phyloP scores from a whole-genome alignment of 2,797 vertebrate genomes.

The Melanotaenia nigrans region DNA sequence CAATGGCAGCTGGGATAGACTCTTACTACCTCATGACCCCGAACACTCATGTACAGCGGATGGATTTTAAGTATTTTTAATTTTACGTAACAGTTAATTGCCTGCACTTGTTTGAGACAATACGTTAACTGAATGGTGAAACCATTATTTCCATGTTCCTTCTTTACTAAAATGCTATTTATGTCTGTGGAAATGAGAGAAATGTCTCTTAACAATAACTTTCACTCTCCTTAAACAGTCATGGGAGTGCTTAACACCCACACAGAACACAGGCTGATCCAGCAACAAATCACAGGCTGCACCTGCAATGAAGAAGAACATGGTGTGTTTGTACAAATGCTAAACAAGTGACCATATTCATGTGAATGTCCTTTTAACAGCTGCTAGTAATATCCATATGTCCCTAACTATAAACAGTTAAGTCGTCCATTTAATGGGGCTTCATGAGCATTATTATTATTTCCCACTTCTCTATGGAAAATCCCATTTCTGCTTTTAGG shows the following conservation, averaged over 20 bases:
- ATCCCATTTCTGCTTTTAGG: neutral
- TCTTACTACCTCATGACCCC: too few species aligned
- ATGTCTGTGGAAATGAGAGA: neutral
- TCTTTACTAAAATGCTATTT: neutral
- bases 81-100: too few species aligned
- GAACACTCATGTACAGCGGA: too few species aligned
- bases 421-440: neutral
- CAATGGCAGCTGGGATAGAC: too few species aligned
- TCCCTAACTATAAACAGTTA: neutral
- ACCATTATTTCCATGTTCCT: neutral
- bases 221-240: neutral
- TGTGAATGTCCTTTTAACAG: neutral
- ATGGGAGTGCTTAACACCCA: constrained; percentile 9
- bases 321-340: neutral
- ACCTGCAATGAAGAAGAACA: constrained; percentile 17
- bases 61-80: too few species aligned
- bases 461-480: neutral
- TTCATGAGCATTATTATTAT: neutral
- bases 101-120: neutral
- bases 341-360: neutral
- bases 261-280: constrained; percentile 22
- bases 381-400: neutral
- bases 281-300: constrained; percentile 2
- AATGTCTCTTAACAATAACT: constrained; percentile 7
- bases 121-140: neutral